These are phyloP conservation scores for Perca schrenkii DNA, from an alignment of 2,113 vertebrate species.

Conservation along the genomic window DNA sequence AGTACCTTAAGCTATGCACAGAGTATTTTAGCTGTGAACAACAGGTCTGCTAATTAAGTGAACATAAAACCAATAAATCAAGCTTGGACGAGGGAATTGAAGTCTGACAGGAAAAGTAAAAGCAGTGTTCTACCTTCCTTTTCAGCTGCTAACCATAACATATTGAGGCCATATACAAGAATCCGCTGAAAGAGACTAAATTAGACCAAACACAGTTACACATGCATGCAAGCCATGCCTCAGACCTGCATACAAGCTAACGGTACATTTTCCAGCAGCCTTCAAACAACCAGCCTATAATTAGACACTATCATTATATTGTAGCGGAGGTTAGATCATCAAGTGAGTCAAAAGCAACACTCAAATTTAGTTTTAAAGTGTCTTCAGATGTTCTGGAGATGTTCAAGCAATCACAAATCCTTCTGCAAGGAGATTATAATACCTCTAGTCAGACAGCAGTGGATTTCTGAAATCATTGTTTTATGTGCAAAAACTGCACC, in stretches of 20 bases:
- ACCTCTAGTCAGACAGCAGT: neutral
- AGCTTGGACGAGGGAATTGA: slow-evolving; percentile 9
- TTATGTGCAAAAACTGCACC: neutral
- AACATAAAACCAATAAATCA: slow-evolving; percentile 11
- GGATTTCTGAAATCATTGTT: neutral
- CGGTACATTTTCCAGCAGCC: slow-evolving; percentile 75
- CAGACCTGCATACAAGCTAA: slow-evolving; percentile 66
- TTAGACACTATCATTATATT: slow-evolving; percentile 75
- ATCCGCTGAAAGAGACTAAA: slow-evolving; percentile 46
- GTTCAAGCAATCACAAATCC: slow-evolving; percentile 14
- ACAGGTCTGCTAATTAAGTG: neutral
- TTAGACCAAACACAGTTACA: slow-evolving; percentile 65
- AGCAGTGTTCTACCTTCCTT: slow-evolving; percentile 8
- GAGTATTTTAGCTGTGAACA: neutral
- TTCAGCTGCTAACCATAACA: slow-evolving; percentile 22
- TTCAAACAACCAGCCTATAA: slow-evolving; percentile 74
- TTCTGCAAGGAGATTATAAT: neutral
- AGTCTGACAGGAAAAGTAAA: neutral
- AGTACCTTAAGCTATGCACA: neutral
- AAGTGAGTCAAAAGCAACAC: slow-evolving; percentile 60
- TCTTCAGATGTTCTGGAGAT: slow-evolving; percentile 66
- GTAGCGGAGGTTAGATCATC: slow-evolving; percentile 69
- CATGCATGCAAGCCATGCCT: slow-evolving; percentile 56
- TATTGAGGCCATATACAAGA: slow-evolving; percentile 43
- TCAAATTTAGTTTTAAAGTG: slow-evolving; percentile 59